A percentile compares a stretch with the other conserved stretches of the same genome.
phyloP scores from a whole-genome alignment of 2,888 invertebrate species.

The Fragum sueziense region DNA sequence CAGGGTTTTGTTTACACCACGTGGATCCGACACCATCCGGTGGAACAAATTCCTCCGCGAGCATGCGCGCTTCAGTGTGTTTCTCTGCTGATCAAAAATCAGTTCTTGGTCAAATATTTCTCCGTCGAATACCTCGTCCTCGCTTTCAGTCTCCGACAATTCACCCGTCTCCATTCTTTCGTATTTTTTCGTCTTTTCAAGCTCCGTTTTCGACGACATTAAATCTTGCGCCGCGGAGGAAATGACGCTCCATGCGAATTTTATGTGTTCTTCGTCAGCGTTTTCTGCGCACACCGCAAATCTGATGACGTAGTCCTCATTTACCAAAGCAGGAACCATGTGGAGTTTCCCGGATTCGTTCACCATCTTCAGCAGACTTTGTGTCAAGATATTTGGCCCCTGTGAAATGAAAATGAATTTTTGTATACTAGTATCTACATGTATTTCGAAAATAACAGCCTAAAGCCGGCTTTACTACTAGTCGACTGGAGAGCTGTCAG shows the following conservation, averaged over 20 bases:
- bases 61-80: conserved; percentile 69
- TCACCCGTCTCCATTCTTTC: conserved; percentile 55
- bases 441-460: too few species aligned
- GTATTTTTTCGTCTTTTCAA: conserved; percentile 53
- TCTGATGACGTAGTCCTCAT: conserved; percentile 94
- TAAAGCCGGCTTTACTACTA: too few species aligned
- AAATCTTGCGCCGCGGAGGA: conserved; percentile 52
- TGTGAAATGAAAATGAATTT: conserved; percentile 82
- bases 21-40: conserved; percentile 82
- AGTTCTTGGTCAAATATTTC: conserved; percentile 70
- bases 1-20: conserved; percentile 80
- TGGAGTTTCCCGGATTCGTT: conserved; percentile 97
- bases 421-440: too few species aligned
- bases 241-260: conserved; percentile 83
- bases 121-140: conserved; percentile 72
- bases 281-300: conserved; percentile 97
- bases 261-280: conserved; percentile 90
- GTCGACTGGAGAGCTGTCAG: too few species aligned
- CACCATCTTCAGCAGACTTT: conserved; percentile 94
- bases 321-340: conserved; percentile 97
- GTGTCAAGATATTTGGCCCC: conserved; percentile 90
- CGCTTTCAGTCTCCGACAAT: conserved; percentile 67
- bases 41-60: conserved; percentile 79
- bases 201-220: conserved; percentile 56
- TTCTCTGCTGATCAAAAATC: conserved; percentile 73